Base-by-base conservation (phyloP, 2,888 invertebrate species). In the Hofmannophila pseudospretella region DNA sequence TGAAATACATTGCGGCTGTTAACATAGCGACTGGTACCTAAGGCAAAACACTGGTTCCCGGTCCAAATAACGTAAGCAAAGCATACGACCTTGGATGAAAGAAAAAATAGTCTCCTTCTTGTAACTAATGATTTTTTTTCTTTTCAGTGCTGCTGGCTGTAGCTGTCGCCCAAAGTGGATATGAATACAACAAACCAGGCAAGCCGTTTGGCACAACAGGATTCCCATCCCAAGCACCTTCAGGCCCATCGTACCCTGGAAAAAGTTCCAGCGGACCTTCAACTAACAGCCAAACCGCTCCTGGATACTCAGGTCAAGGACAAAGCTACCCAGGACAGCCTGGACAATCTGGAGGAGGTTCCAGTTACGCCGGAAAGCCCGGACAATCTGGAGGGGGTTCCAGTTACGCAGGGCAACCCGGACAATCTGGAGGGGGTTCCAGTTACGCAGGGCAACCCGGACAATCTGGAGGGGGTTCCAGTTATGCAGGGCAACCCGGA, bases 131-230 rank as follows among this genome's bases (percentile, higher is more conserved):
- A n/a, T 29, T 16, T 25, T 10, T 11, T 22, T 54, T 50, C 44
- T 45, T 80, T 81, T 33, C 80, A 85, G 85, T 74, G 51, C 52
- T 85, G 58, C 70, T 85, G 67, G 73, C 77, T 42, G 41, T 68
- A 44, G 63, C 65, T 28, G 54, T 63, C 31, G 80, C 80, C 25
- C 93, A 94, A 84, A 90, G 88, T 61, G 94, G 94, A 11, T 95
- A 95, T 65, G 90, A 89, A 46, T 95, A 95, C 74, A 91, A 91
- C 45, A 89, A 90, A 42, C 94, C 94, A 4, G 88, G 88, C 33
- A 88, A 89, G 51, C 90, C 90, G 1, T 88, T 92, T 49, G 77
- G 80, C 11, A 58, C 70, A 20, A 64, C 65, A 31, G 62, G 65
- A 33, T 75, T 63, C 34, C 69, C 74, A 4, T 67, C 65, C 19